Percentiles rank a stretch among this genome's conserved stretches.
phyloP scores from a whole-genome alignment of 2,113 vertebrate genomes.

The Progne subis region DNA sequence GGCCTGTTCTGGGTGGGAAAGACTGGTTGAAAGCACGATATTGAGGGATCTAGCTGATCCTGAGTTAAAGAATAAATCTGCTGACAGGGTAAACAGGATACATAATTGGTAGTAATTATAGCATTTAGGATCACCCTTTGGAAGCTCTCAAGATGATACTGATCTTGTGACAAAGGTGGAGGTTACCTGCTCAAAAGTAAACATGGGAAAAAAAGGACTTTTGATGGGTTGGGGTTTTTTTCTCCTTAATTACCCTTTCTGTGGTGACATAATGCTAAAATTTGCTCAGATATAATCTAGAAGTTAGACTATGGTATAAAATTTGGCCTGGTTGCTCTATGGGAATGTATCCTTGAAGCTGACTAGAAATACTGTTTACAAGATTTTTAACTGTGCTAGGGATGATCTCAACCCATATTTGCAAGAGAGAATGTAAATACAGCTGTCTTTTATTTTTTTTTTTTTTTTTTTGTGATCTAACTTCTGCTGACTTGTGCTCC shows the following conservation, averaged over 20 bases:
- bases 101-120: background rate
- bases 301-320: background rate
- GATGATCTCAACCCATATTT: background rate
- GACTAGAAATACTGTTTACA: background rate
- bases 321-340: background rate
- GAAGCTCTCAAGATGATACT: background rate
- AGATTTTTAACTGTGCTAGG: background rate
- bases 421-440: background rate
- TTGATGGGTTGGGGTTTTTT: background rate
- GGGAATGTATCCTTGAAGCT: background rate
- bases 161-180: background rate
- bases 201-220: background rate
- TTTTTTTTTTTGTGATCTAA: background rate
- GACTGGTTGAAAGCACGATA: background rate
- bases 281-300: background rate
- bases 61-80: background rate
- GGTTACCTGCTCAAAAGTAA: background rate
- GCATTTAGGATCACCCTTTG: background rate
- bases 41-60: background rate
- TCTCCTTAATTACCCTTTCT: background rate
- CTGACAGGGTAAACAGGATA: background rate
- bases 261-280: background rate
- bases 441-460: background rate
- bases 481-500: background rate
- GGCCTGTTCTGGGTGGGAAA: background rate